phyloP scores from a whole-genome alignment of 2,113 vertebrate genomes.

The Marmota monax region DNA sequence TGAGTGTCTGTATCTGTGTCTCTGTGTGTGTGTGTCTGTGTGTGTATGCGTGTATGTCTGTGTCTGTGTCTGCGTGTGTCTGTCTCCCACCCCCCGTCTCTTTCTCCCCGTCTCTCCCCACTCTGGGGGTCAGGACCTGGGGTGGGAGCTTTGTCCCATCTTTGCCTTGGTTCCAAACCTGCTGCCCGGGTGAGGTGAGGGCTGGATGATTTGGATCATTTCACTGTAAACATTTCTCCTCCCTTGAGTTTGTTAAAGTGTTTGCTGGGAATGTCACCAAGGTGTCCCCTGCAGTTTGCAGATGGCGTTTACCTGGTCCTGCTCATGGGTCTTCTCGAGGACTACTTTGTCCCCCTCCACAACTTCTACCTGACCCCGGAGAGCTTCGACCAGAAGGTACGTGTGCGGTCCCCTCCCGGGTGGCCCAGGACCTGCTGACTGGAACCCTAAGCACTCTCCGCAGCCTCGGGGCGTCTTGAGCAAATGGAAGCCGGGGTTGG shows the following conservation, averaged over 20 bases:
- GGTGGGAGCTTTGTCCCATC: background rate
- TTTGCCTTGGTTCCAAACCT: fast-evolving
- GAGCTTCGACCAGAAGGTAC: constrained; percentile 97
- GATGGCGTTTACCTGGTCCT: constrained; percentile 98
- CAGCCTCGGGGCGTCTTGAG: fast-evolving
- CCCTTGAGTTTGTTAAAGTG: fast-evolving
- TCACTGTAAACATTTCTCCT: fast-evolving
- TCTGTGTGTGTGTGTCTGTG: no score
- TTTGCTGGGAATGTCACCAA: background rate
- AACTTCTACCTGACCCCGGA: constrained; percentile 98
- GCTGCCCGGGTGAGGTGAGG: fast-evolving
- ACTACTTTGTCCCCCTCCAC: constrained; percentile 97
- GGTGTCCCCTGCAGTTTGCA: constrained; percentile 92
- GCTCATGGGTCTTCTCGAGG: constrained; percentile 96
- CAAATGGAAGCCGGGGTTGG: fast-evolving
- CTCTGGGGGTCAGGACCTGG: background rate
- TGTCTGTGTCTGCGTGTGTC: no score
- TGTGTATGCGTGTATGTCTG: no score
- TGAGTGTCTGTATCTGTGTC: no score
- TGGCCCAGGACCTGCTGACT: fast-evolving
- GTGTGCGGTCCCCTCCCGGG: background rate
- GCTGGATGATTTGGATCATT: fast-evolving
- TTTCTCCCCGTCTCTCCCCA: no score
- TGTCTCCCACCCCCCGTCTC: no score
- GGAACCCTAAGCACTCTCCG: fast-evolving